phyloP scores from a whole-genome alignment of 2,113 vertebrate genomes.

The Sorex araneus region DNA sequence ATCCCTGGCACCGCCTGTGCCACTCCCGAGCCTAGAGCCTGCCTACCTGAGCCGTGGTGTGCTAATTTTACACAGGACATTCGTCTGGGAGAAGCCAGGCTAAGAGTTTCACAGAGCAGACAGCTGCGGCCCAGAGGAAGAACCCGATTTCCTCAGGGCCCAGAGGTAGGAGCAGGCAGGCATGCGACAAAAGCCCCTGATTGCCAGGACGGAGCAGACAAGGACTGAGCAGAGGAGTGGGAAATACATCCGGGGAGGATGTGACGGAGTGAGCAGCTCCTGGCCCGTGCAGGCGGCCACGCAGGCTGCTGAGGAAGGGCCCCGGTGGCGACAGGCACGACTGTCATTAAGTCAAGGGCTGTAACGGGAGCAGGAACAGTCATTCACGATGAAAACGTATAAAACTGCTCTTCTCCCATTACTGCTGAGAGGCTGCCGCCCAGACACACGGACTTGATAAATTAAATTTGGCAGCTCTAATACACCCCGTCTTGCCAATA shows the following conservation, averaged over 20 bases:
- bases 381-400: constrained; percentile 80
- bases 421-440: constrained; percentile 64
- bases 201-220: background rate
- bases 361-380: constrained; percentile 74
- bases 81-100: too few relatives aligned
- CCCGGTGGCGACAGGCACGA: constrained; percentile 31
- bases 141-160: constrained; percentile 34
- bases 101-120: background rate
- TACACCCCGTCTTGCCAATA: constrained; percentile 83
- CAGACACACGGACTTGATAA: constrained; percentile 76
- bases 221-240: background rate
- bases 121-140: constrained; percentile 4
- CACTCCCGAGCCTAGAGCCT: too few relatives aligned
- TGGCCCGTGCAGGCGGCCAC: constrained; percentile 23
- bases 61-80: too few relatives aligned
- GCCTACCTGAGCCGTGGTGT: too few relatives aligned
- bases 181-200: background rate
- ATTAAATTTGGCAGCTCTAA: constrained; percentile 85
- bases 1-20: too few relatives aligned
- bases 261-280: background rate
- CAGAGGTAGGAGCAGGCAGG: background rate
- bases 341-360: constrained; percentile 69
- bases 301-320: background rate
- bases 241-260: background rate
- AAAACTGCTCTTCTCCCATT: constrained; percentile 80